Evolutionary conservation across 1,140 invertebrate genomes (phyloP).

Genomic region (Maniola jurtina): DNA sequence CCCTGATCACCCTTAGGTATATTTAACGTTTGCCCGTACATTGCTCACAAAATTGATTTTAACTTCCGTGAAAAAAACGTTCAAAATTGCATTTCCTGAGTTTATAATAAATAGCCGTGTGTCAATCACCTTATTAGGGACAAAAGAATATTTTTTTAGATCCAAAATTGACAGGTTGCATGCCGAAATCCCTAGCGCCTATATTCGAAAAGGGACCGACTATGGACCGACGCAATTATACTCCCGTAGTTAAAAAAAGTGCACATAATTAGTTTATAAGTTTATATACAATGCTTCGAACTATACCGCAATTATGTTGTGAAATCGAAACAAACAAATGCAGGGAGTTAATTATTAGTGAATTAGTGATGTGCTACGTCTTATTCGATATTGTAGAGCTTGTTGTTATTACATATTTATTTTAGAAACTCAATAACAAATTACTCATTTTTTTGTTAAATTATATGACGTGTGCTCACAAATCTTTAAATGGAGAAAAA

Average conservation of each 20-base stretch:
- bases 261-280: constrained; percentile 71
- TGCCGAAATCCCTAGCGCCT: constrained; percentile 31
- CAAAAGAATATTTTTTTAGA: constrained; percentile 47
- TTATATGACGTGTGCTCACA: too few species aligned
- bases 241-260: constrained; percentile 46
- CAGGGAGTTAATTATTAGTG: constrained; percentile 47
- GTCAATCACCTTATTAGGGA: constrained; percentile 70
- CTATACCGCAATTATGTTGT: constrained; percentile 63
- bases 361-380: constrained; percentile 26
- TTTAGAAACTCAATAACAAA: background rate
- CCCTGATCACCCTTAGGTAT: background rate
- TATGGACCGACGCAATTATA: constrained; percentile 47
- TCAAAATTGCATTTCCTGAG: constrained; percentile 43
- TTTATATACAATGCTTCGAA: constrained; percentile 62
- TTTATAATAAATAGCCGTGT: constrained; percentile 53
- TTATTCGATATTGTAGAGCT: constrained; percentile 14
- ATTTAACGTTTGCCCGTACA: background rate
- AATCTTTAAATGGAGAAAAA: too few species aligned
- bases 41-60: background rate
- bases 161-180: constrained; percentile 43
- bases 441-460: background rate
- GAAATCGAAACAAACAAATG: constrained; percentile 61
- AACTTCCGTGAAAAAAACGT: constrained; percentile 32
- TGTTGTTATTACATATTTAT: background rate
- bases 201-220: constrained; percentile 44